Conservation (phyloP, 2,113 vertebrate genomes). For the Ageneiosus marmoratus region DNA sequence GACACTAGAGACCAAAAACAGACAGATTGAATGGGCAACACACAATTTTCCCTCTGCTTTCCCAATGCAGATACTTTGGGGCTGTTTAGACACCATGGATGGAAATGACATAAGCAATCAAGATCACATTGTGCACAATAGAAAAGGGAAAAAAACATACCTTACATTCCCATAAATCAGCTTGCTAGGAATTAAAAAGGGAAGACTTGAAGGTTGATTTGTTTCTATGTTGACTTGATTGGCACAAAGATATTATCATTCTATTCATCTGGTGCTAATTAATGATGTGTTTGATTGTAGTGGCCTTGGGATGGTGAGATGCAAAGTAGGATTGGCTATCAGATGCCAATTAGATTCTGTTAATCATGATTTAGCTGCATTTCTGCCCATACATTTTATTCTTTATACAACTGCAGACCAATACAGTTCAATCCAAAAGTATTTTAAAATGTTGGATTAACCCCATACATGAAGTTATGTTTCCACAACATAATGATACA, state of each 20-base stretch:
- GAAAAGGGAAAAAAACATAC: not conserved
- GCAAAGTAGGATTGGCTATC: not conserved
- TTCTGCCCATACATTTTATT: not conserved
- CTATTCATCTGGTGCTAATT: constrained; percentile 25
- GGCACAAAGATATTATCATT: constrained; percentile 19
- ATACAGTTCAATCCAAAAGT: not conserved
- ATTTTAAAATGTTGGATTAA: not conserved
- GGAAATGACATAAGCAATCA: constrained; percentile 18
- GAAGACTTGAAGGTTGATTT: not conserved
- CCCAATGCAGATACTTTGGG: not conserved
- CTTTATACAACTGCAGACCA: not conserved
- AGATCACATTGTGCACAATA: not conserved
- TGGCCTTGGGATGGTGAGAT: constrained; percentile 6
- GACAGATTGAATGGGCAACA: not conserved
- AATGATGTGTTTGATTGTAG: constrained; percentile 19
- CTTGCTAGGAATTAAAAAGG: not conserved
- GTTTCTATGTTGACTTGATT: not conserved
- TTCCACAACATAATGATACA: no score
- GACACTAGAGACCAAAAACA: not conserved
- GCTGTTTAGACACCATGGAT: not conserved
- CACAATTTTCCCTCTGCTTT: not conserved
- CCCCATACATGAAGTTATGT: not conserved
- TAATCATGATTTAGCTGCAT: constrained; percentile 2
- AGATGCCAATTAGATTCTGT: constrained; percentile 1
- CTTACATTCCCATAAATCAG: not conserved